These are phyloP conservation scores for Mechanitis messenoides DNA, from an alignment of 2,888 invertebrate genomes.

Conservation along the genomic window DNA sequence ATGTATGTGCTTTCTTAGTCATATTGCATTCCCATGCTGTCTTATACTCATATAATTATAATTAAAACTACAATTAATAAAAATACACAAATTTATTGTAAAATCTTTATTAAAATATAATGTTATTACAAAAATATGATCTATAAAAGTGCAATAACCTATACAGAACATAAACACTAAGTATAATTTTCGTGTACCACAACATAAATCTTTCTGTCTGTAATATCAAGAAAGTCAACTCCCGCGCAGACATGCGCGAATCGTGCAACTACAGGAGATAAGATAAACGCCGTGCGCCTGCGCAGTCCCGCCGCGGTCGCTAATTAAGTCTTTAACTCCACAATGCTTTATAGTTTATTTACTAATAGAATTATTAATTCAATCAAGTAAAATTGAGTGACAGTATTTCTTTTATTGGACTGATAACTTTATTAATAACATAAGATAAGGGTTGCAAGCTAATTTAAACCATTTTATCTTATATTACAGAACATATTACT, in stretches of 20 bases:
- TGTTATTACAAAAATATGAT: conserved; percentile 1
- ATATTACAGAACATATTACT: too few species aligned
- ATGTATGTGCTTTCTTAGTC: too few species aligned
- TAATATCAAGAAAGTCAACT: conserved; percentile 37
- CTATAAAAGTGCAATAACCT: conserved; percentile 14
- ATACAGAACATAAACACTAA: conserved; percentile 16
- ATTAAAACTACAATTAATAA: too few species aligned
- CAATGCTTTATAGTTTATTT: conserved; percentile 57
- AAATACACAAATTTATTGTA: too few species aligned
- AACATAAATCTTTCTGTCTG: conserved; percentile 39
- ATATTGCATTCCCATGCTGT: too few species aligned
- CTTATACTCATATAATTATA: too few species aligned
- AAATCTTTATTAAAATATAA: conserved; percentile 6
- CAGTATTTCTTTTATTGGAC: conserved; percentile 18
- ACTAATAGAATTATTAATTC: conserved; percentile 42
- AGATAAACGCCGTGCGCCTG: conserved; percentile 62
- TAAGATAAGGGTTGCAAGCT: conserved; percentile 9
- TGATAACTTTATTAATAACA: conserved; percentile 11
- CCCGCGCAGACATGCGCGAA: conserved; percentile 48
- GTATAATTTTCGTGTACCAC: conserved; percentile 30
- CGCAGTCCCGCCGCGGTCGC: conserved; percentile 63
- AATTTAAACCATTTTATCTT: not conserved
- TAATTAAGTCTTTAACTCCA: conserved; percentile 73
- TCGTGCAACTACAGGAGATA: conserved; percentile 52
- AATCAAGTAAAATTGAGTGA: conserved; percentile 26